Base-by-base conservation (phyloP, 2,797 vertebrate genomes). In the Premnoplex brunnescens region DNA sequence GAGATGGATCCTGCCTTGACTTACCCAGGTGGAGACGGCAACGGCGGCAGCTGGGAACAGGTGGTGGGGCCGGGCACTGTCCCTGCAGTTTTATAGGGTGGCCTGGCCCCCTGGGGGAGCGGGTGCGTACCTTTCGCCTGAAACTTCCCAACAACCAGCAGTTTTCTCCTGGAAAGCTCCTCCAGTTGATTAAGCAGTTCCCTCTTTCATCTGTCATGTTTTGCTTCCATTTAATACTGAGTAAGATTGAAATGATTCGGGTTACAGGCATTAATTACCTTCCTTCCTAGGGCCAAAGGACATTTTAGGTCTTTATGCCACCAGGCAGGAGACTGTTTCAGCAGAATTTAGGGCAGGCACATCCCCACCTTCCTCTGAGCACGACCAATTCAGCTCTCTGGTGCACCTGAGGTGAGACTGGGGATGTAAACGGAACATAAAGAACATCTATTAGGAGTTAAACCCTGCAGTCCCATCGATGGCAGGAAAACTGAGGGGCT, bases 141-240 rank as follows among this genome's bases (percentile, higher is more conserved):
- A 88, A 95, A 92, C 85, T 91, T 26, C 24, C 22, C 58, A 68
- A 34, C 43, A 95, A 95, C 64, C 12, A 3, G 52, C 94, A 92
- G 64, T 95, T 95, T 92, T 85, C 85, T 91, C 64, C 68, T 80
- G 91, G 95, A 96, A 93, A 95, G 79, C 54, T 96, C 85, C 27
- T 37, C 44, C 0, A 1, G 63, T 68, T 95, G 93, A 94, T 95
- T 95, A 94, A 92, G 62, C 85, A 78, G 60, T 77, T 95, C 67
- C 37, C 46, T 71, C 95, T 96, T 95, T 96, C 91, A 96, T 96
- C 94, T 92, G 46, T 54, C 27, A 11, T 96, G 88, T 92, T 96
- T 95, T 95, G 64, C 16, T 96, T 93, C 94, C 69, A 89, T 62
- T 72, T 92, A 85, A 74, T 85, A 67, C 88, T 95, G 93, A 96